Conservation (phyloP, 2,888 invertebrate genomes). For the Mythimna vitellina region DNA sequence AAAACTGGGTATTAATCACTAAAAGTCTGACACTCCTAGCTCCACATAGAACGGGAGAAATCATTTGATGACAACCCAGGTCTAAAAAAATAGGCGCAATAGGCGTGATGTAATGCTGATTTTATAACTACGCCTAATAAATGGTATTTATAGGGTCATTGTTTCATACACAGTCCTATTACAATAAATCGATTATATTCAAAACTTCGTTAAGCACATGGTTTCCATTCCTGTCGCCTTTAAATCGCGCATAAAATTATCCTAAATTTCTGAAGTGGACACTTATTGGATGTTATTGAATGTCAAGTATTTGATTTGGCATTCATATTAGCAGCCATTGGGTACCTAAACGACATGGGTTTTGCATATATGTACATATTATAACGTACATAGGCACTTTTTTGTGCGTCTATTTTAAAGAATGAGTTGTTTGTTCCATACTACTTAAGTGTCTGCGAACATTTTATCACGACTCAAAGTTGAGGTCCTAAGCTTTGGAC, state of each 20-base stretch:
- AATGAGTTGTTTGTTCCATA: slow-evolving; percentile 30
- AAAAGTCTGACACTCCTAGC: too few species aligned
- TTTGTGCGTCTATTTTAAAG: slow-evolving; percentile 33
- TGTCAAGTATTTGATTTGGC: slow-evolving; percentile 40
- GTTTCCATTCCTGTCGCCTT: slow-evolving; percentile 50
- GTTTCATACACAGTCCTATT: slow-evolving; percentile 9
- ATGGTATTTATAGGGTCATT: slow-evolving; percentile 19
- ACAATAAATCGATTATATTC: slow-evolving; percentile 28
- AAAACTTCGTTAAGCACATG: slow-evolving; percentile 36
- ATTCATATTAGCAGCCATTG: slow-evolving; percentile 43
- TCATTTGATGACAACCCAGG: too few species aligned
- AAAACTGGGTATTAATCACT: too few species aligned
- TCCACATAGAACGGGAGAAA: too few species aligned
- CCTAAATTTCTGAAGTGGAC: slow-evolving; percentile 30
- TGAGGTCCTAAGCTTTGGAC: not conserved
- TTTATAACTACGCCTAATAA: not conserved
- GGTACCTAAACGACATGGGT: slow-evolving; percentile 25
- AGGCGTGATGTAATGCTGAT: not conserved
- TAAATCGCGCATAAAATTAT: slow-evolving; percentile 43
- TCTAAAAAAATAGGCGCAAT: too few species aligned
- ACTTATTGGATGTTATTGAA: slow-evolving; percentile 39
- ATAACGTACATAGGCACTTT: slow-evolving; percentile 28
- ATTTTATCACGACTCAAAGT: slow-evolving; percentile 32
- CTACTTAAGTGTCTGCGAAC: slow-evolving; percentile 19
- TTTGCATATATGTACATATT: slow-evolving; percentile 7